Conservation (phyloP, 2,113 vertebrate genomes). For the Acanthisitta chloris region DNA sequence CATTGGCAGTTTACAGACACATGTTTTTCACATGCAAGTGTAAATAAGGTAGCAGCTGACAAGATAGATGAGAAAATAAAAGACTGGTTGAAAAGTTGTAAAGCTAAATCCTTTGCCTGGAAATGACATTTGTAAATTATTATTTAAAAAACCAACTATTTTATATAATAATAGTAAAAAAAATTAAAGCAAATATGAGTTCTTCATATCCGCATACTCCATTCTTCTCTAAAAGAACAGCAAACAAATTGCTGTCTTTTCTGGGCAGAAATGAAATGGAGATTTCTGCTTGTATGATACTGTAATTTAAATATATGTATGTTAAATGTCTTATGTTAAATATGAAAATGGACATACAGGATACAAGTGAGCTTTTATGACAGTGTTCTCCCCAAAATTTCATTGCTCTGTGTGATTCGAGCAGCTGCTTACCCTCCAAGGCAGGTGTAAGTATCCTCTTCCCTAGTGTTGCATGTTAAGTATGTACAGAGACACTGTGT, state of each 20-base stretch:
- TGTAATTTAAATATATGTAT: background rate
- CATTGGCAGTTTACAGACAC: background rate
- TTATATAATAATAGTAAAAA: background rate
- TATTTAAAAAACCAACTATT: background rate
- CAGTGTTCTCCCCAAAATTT: background rate
- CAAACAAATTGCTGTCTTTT: background rate
- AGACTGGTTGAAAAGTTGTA: background rate
- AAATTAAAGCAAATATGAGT: background rate
- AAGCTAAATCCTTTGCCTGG: background rate
- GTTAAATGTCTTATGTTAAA: background rate
- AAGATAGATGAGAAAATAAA: background rate
- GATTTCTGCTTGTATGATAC: background rate
- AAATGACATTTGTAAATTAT: background rate
- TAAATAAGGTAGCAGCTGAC: background rate
- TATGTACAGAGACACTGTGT: background rate
- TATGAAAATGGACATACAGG: background rate
- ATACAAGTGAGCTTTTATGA: background rate
- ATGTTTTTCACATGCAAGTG: background rate
- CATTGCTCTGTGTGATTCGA: background rate
- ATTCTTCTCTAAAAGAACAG: background rate
- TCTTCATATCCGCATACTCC: background rate
- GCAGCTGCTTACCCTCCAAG: background rate
- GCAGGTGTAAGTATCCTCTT: background rate
- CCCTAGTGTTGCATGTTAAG: background rate
- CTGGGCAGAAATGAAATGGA: background rate